Percentiles rank a stretch among this genome's conserved stretches.
These are phyloP conservation scores for Anoplophora glabripennis DNA, from an alignment of 1,140 invertebrate genomes.

Conservation along the genomic window DNA sequence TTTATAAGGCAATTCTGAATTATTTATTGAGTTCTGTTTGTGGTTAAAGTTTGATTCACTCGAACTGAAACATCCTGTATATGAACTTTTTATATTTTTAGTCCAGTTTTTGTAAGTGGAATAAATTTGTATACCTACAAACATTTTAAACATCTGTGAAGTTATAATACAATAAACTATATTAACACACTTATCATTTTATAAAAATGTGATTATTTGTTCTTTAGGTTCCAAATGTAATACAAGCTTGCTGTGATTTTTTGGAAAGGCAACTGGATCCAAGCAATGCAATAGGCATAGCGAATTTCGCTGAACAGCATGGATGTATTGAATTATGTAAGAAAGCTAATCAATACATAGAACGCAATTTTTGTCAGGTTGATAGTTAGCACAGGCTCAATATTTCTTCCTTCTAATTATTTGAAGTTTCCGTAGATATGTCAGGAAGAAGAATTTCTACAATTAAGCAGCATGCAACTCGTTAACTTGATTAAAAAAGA, in stretches of 20 bases:
- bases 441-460: conserved; percentile 87
- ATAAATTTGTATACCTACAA: too few relatives aligned
- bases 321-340: conserved; percentile 78
- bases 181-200: too few relatives aligned
- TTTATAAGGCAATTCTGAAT: too few relatives aligned
- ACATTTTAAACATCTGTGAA: too few relatives aligned
- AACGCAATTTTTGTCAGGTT: conserved; percentile 84
- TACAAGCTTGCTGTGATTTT: conserved; percentile 87
- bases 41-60: too few relatives aligned
- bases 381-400: background rate
- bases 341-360: conserved; percentile 86
- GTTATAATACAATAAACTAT: too few relatives aligned
- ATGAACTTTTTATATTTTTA: too few relatives aligned
- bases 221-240: conserved; percentile 77
- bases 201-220: conserved; percentile 1
- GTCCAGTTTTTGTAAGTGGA: too few relatives aligned
- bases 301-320: conserved; percentile 88
- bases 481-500: conserved; percentile 80
- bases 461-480: conserved; percentile 74
- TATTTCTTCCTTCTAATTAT: conserved; percentile 1
- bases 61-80: too few relatives aligned
- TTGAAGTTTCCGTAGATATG: conserved; percentile 61
- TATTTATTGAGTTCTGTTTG: too few relatives aligned
- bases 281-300: conserved; percentile 91
- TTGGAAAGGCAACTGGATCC: conserved; percentile 86